phyloP scores from a whole-genome alignment of 1,140 invertebrate species.

The Zophobas atratus region DNA sequence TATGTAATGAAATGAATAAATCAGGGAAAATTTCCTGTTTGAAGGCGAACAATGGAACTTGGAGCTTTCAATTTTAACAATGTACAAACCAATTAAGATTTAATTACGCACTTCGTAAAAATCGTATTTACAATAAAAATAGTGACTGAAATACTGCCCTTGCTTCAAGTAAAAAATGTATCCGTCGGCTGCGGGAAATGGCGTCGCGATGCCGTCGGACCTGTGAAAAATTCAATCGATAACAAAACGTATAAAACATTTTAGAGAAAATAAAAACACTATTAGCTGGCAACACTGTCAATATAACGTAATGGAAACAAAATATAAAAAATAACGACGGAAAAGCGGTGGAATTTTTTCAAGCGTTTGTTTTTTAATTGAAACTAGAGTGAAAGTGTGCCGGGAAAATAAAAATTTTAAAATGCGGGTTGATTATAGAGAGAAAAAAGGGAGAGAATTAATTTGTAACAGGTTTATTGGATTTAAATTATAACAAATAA shows the following conservation, averaged over 20 bases:
- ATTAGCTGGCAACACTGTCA: slow-evolving; percentile 45
- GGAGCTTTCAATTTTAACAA: slow-evolving; percentile 12
- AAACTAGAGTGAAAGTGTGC: slow-evolving; percentile 50
- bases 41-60: slow-evolving; percentile 4
- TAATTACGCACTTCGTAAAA: slow-evolving; percentile 23
- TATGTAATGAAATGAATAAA: slow-evolving; percentile 20
- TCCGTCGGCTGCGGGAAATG: slow-evolving; percentile 40
- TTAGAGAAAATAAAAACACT: slow-evolving; percentile 50
- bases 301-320: slow-evolving; percentile 49
- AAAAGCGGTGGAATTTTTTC: slow-evolving; percentile 24
- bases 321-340: slow-evolving; percentile 47
- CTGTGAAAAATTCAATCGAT: slow-evolving; percentile 46
- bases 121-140: slow-evolving; percentile 31
- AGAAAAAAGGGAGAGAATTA: slow-evolving; percentile 35
- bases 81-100: slow-evolving; percentile 29
- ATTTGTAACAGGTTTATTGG: slow-evolving; percentile 49
- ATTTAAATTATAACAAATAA: slow-evolving; percentile 47
- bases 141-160: slow-evolving; percentile 4
- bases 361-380: slow-evolving; percentile 46
- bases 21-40: slow-evolving; percentile 29
- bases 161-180: slow-evolving; percentile 18
- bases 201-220: slow-evolving; percentile 42
- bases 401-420: slow-evolving; percentile 48
- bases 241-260: slow-evolving; percentile 44
- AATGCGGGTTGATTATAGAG: slow-evolving; percentile 25